Evolutionary conservation across 2,113 vertebrate genomes (phyloP).

Genomic region (Columba janthina): DNA sequence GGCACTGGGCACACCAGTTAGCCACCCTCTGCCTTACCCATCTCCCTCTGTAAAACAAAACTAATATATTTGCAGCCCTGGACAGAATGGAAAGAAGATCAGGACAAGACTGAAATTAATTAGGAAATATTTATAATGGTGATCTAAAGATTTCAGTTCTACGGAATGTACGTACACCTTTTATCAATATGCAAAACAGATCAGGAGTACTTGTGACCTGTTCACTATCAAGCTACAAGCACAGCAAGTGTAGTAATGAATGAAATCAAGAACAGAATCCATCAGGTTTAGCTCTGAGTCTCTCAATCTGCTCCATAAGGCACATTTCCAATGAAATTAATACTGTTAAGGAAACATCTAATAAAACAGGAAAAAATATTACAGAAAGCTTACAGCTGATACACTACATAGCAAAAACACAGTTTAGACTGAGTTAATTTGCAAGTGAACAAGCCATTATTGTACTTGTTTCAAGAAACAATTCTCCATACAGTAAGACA

Average conservation of each 20-base stretch:
- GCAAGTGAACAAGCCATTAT: not conserved
- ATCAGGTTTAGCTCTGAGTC: not conserved
- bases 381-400: not conserved
- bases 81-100: not conserved
- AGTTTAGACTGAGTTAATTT: not conserved
- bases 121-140: not conserved
- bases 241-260: not conserved
- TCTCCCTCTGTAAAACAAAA: not conserved
- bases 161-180: not conserved
- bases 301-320: not conserved
- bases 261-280: not conserved
- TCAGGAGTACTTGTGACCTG: not conserved
- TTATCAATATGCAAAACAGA: fast-evolving
- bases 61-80: not conserved
- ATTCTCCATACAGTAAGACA: not conserved
- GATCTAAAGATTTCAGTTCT: not conserved
- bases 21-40: not conserved
- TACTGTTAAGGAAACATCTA: not conserved
- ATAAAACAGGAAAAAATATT: not conserved
- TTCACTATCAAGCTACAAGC: not conserved
- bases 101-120: not conserved
- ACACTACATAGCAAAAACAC: fast-evolving
- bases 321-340: not conserved
- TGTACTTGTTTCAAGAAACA: not conserved
- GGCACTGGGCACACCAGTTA: not conserved